A percentile compares a stretch with the other conserved stretches of the same genome.
These are phyloP conservation scores for Drosophila melanosoma DNA, from an alignment of 2,888 invertebrate genomes.

Conservation along the genomic window DNA sequence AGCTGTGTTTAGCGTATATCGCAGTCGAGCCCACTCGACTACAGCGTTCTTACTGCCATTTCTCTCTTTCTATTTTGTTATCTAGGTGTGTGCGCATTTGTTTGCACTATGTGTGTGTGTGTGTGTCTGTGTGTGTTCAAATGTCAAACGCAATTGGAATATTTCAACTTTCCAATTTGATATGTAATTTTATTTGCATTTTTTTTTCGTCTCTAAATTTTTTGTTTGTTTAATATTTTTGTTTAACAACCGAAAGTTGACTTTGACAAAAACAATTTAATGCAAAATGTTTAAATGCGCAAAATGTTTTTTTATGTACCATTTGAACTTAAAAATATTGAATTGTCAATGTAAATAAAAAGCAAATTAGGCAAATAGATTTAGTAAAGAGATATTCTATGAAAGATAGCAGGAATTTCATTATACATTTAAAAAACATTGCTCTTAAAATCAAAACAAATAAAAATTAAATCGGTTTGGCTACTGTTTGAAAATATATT, in stretches of 20 bases:
- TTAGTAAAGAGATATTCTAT: neutral
- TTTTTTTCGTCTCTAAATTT: conserved; percentile 5
- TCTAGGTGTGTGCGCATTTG: conserved; percentile 36
- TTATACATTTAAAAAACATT: neutral
- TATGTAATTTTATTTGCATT: conserved; percentile 57
- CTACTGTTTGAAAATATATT: neutral
- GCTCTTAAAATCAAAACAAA: neutral
- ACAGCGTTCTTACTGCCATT: conserved; percentile 1
- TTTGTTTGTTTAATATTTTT: conserved; percentile 3
- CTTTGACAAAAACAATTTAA: conserved; percentile 57
- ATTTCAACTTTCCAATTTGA: conserved; percentile 66
- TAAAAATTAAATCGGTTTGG: neutral
- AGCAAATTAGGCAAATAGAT: neutral
- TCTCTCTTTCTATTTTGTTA: conserved; percentile 11
- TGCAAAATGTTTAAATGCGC: conserved; percentile 30
- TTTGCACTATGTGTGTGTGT: conserved; percentile 21
- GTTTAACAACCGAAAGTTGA: conserved; percentile 34
- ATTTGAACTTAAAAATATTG: conserved; percentile 1
- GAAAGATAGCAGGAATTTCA: neutral
- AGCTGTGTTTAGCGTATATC: too few relatives aligned
- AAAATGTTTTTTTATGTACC: conserved; percentile 35
- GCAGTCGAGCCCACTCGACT: too few relatives aligned
- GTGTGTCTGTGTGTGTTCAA: conserved; percentile 15
- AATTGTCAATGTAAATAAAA: neutral
- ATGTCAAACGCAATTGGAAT: conserved; percentile 71